Percentiles rank a stretch among this genome's conserved stretches.
These are phyloP conservation scores for Hydrolagus colliei DNA, from an alignment of 2,797 vertebrate species.

Conservation along the genomic window DNA sequence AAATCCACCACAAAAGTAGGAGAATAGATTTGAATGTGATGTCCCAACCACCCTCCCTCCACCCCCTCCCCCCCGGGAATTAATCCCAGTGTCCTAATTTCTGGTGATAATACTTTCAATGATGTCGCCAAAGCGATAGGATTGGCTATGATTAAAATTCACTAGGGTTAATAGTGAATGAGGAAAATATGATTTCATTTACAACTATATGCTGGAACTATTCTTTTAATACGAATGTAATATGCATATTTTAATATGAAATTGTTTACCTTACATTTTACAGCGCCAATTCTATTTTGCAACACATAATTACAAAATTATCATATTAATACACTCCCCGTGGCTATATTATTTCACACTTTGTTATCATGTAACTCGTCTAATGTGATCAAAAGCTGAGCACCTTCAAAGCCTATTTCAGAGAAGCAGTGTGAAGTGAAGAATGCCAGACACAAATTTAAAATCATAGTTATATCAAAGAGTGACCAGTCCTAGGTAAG, in stretches of 20 bases:
- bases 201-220: neutral
- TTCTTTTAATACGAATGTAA: neutral
- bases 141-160: too few species aligned
- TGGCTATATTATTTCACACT: slow-evolving; percentile 28
- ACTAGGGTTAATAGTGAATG: neutral
- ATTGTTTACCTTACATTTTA: slow-evolving; percentile 30
- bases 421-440: neutral
- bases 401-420: slow-evolving; percentile 15
- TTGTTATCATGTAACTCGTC: slow-evolving; percentile 22
- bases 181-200: neutral
- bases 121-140: too few species aligned
- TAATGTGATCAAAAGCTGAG: slow-evolving; percentile 31
- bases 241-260: slow-evolving; percentile 29
- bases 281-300: slow-evolving; percentile 25
- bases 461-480: neutral
- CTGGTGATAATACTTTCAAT: too few species aligned
- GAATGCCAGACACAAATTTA: neutral
- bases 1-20: too few species aligned
- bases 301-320: slow-evolving; percentile 31
- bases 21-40: too few species aligned
- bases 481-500: neutral
- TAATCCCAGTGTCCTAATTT: too few species aligned
- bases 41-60: too few species aligned
- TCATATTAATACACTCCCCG: slow-evolving; percentile 29
- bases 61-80: too few species aligned